These are phyloP conservation scores for Thumatha senex DNA, from an alignment of 2,888 invertebrate species.

Conservation along the genomic window DNA sequence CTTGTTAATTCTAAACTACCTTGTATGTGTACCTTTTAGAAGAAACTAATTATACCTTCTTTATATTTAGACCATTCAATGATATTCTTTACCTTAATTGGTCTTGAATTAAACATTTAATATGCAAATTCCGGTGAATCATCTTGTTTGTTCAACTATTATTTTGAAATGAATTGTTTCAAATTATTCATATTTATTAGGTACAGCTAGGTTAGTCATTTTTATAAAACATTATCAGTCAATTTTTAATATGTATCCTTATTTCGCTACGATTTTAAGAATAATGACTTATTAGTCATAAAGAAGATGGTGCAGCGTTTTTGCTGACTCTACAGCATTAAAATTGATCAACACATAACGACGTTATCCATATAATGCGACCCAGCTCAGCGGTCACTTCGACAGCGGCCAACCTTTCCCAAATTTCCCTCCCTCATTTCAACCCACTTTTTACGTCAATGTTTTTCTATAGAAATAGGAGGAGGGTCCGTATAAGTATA, in stretches of 20 bases:
- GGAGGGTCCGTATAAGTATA: slow-evolving; percentile 52
- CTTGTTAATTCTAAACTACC: slow-evolving; percentile 17
- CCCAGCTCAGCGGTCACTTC: slow-evolving; percentile 83
- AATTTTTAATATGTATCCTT: background rate
- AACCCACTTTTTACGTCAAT: slow-evolving; percentile 82
- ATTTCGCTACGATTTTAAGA: background rate
- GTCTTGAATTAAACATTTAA: slow-evolving; percentile 24
- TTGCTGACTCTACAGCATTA: slow-evolving; percentile 66
- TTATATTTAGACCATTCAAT: slow-evolving; percentile 18
- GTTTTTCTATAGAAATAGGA: slow-evolving; percentile 78
- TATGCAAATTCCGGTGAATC: slow-evolving; percentile 25
- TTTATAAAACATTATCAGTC: background rate
- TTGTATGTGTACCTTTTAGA: slow-evolving; percentile 13
- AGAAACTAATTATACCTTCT: slow-evolving; percentile 14
- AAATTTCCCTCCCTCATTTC: slow-evolving; percentile 56
- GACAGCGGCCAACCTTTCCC: slow-evolving; percentile 78
- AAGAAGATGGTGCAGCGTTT: slow-evolving; percentile 7
- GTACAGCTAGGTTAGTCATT: background rate
- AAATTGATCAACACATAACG: slow-evolving; percentile 83
- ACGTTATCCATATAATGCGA: slow-evolving; percentile 79
- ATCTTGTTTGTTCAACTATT: slow-evolving; percentile 10
- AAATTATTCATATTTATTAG: background rate
- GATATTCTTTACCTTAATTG: slow-evolving; percentile 24
- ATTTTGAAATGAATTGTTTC: slow-evolving; percentile 3
- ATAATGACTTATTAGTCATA: background rate